Evolutionary conservation across 2,113 vertebrate genomes (phyloP).

Genomic region (Phylloscopus whistleri): DNA sequence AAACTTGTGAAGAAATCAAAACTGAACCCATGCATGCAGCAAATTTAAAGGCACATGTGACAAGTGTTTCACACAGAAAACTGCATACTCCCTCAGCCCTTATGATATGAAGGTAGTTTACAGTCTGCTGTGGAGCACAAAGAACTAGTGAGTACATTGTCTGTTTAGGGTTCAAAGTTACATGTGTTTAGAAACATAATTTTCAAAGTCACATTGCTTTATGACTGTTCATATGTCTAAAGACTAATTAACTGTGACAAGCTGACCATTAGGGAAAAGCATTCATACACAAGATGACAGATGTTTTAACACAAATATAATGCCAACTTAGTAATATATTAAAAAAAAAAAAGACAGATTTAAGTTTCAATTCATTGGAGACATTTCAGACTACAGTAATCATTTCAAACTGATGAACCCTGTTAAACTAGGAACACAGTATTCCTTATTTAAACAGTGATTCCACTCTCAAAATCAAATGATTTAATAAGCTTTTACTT

Average conservation of each 20-base stretch:
- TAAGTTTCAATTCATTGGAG: constrained; percentile 62
- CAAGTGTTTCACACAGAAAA: neutral
- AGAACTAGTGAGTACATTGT: neutral
- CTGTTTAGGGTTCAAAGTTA: constrained; percentile 35
- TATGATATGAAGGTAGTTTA: neutral
- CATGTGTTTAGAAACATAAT: constrained; percentile 40
- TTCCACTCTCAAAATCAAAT: neutral
- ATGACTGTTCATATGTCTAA: constrained; percentile 56
- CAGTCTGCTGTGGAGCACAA: neutral
- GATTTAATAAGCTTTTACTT: neutral
- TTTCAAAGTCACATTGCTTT: constrained; percentile 68
- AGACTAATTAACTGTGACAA: constrained; percentile 75
- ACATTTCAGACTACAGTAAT: constrained; percentile 33
- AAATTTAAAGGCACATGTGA: neutral
- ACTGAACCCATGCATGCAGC: neutral
- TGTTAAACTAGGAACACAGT: neutral
- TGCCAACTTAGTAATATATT: constrained; percentile 11
- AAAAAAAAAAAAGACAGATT: constrained; percentile 33
- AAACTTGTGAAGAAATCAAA: neutral
- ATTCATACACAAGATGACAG: constrained; percentile 62
- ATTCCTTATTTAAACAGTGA: neutral
- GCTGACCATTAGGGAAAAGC: constrained; percentile 71
- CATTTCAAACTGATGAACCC: constrained; percentile 45
- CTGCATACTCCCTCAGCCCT: neutral
- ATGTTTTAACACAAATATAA: constrained; percentile 60